Evolutionary conservation across 2,888 invertebrate species (phyloP), one percentile per base, ranked within the genome.

Genomic region (Mesoligia furuncula): DNA sequence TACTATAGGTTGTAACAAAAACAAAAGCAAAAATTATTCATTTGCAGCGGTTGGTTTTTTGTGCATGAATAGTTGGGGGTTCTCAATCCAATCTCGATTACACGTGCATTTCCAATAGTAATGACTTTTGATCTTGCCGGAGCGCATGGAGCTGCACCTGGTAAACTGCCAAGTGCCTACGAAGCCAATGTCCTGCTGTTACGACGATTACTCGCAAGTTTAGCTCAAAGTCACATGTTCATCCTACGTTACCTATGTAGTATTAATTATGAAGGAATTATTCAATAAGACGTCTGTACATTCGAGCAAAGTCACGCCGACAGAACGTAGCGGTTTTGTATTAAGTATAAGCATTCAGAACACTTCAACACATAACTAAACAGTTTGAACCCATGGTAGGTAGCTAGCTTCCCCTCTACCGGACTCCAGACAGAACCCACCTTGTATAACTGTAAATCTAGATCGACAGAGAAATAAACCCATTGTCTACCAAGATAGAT

Each of bases 401-500:
- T 45, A 27, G 13, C 11, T 27, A 62, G 45, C 51, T 27, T 45
- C 45, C 36, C 31, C 42, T 45, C 13, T 31, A 9, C 45, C 15
- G 51, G 48, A 57, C 7, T 45, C 24, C 57, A n/a, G 59, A 48
- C 15, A 13, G 51, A 36, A 64, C 62, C 36, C n/a, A 73, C 73
- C 57, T 67, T 77, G 57, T 64, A 71, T 69, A 76, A 36, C 51
- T 59, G 80, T 84, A 75, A 84, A 76, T 84, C 73, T 77, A 82
- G 82, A 80, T 84, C 76, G 87, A 86, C 80, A 72, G 74, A 73
- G 73, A 83, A 81, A 77, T 85, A 76, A 84, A 75, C 77, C 79
- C 81, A 84, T 81, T 83, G 85, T 85, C 83, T 85, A 81, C 82
- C 48, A 87, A 85, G 87, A 87, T 74, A 75, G 77, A 84, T 86